Evolutionary conservation across 2,113 vertebrate species (phyloP).

Genomic region (Pontoporia blainvillei): DNA sequence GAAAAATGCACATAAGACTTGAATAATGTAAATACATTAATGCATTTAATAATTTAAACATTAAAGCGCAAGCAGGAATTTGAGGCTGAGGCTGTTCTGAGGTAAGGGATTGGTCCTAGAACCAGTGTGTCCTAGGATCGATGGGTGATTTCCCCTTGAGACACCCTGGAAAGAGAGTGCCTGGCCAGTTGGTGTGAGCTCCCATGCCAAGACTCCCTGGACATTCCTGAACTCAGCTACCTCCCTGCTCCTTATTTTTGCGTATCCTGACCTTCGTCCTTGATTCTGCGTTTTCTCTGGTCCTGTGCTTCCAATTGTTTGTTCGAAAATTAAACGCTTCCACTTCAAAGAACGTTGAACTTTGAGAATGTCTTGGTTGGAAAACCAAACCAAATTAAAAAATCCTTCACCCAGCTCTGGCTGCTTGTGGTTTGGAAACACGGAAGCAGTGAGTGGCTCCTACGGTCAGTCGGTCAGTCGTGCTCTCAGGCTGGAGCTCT

Average conservation of each 20-base stretch:
- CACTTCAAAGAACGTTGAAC: slow-evolving; percentile 36
- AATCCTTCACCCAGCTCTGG: not conserved
- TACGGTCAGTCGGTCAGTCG: rapidly evolving
- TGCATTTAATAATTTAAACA: slow-evolving; percentile 99
- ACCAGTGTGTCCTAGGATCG: slow-evolving; percentile 82
- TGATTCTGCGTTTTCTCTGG: not conserved
- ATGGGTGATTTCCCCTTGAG: slow-evolving; percentile 85
- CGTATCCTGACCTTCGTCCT: not conserved
- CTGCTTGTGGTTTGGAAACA: not conserved
- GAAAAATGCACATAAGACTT: slow-evolving; percentile 99
- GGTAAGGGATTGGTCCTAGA: slow-evolving; percentile 83
- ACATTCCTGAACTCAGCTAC: slow-evolving; percentile 49
- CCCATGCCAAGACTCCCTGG: slow-evolving; percentile 70
- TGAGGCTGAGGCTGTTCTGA: slow-evolving; percentile 83
- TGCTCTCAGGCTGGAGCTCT: not conserved
- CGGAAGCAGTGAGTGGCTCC: not conserved
- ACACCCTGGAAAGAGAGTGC: slow-evolving; percentile 73
- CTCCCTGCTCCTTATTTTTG: not conserved
- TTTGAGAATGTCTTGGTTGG: slow-evolving; percentile 8
- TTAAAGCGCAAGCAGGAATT: slow-evolving; percentile 90
- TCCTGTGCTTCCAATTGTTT: not conserved
- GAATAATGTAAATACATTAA: slow-evolving; percentile 99
- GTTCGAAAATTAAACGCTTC: slow-evolving; percentile 39
- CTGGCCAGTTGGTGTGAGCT: slow-evolving; percentile 48
- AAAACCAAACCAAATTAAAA: slow-evolving; percentile 50